A percentile compares a stretch with the other conserved stretches of the same genome.
Evolutionary conservation across 2,113 vertebrate species (phyloP).

Genomic region (Prolemur simus): DNA sequence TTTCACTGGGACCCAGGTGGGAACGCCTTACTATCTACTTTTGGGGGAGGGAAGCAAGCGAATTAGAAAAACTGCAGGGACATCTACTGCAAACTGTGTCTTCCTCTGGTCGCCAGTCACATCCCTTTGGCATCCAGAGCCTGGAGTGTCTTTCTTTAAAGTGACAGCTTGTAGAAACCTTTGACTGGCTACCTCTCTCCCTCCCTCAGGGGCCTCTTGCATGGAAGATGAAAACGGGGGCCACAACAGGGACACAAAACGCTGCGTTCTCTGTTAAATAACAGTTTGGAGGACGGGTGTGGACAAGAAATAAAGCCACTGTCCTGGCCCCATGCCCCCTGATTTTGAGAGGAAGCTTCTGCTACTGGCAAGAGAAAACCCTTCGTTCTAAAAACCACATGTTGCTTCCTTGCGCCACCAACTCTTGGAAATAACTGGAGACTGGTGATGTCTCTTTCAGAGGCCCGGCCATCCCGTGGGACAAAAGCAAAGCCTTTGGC

Average conservation of each 20-base stretch:
- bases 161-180: neutral
- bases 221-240: neutral
- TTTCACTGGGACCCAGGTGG: neutral
- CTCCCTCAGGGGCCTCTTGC: neutral
- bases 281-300: neutral
- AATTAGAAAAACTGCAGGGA: neutral
- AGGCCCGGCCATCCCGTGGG: fast-evolving
- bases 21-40: neutral
- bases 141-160: neutral
- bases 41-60: neutral
- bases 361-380: neutral
- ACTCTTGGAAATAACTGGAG: neutral
- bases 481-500: neutral
- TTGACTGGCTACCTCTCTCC: neutral
- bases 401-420: fast-evolving
- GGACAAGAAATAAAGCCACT: neutral
- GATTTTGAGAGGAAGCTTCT: neutral
- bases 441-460: fast-evolving
- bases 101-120: fast-evolving
- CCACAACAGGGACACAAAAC: fast-evolving
- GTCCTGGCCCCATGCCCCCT: neutral
- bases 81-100: fast-evolving
- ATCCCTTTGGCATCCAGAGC: neutral
- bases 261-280: neutral
- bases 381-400: fast-evolving